phyloP scores from a whole-genome alignment of 1,140 invertebrate species.

The Hyles euphorbiae region DNA sequence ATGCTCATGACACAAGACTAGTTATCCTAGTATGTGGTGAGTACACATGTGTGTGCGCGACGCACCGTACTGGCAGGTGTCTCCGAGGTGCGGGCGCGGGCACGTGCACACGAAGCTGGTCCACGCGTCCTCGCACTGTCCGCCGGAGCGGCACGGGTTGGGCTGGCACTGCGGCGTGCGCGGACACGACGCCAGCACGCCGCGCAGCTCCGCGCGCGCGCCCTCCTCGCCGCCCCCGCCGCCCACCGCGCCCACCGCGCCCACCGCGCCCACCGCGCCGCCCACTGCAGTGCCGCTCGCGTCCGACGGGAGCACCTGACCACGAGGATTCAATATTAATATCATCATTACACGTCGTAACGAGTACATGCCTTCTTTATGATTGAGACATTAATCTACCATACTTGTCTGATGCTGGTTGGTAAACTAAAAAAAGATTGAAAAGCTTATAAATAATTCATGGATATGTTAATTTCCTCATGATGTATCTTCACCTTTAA shows the following conservation, averaged over 20 bases:
- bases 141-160: conserved; percentile 91
- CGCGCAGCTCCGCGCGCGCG: conserved; percentile 40
- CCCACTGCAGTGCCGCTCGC: neutral
- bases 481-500: too few species aligned
- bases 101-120: conserved; percentile 90
- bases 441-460: too few species aligned
- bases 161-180: conserved; percentile 87
- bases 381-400: too few species aligned
- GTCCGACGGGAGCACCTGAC: conserved; percentile 3
- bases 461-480: too few species aligned
- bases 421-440: too few species aligned
- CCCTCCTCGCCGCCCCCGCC: conserved; percentile 17
- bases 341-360: too few species aligned
- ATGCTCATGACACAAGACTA: too few species aligned
- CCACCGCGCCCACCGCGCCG: neutral
- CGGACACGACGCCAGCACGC: conserved; percentile 81
- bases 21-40: too few species aligned
- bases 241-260: conserved; percentile 7
- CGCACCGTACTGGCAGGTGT: conserved; percentile 89
- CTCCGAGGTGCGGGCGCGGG: conserved; percentile 89
- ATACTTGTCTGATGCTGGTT: too few species aligned
- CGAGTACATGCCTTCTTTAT: too few species aligned
- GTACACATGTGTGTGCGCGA: neutral
- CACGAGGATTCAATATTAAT: too few species aligned
- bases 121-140: conserved; percentile 94